A percentile compares a stretch with the other conserved stretches of the same genome.
These are phyloP conservation scores for Synergus japonicus DNA, from an alignment of 2,888 invertebrate species.

Conservation along the genomic window DNA sequence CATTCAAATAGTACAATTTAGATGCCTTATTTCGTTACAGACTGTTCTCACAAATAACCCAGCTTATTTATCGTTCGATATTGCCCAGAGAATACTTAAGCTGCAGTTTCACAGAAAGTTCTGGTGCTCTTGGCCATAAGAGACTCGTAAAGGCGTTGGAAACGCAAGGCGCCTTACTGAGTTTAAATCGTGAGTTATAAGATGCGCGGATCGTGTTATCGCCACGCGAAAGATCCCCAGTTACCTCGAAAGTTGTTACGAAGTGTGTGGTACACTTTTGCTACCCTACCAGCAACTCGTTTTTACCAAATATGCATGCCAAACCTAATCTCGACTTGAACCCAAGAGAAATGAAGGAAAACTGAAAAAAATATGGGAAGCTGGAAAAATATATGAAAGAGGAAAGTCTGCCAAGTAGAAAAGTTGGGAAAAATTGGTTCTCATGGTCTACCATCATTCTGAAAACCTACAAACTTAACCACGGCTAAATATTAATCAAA, in stretches of 20 bases:
- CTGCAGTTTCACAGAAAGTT: slow-evolving; percentile 50
- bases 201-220: slow-evolving; percentile 51
- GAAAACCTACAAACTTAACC: slow-evolving; percentile 10
- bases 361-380: neutral
- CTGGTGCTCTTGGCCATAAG: slow-evolving; percentile 43
- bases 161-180: slow-evolving; percentile 52
- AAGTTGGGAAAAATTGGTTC: neutral
- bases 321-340: neutral
- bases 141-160: slow-evolving; percentile 56
- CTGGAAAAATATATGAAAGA: neutral
- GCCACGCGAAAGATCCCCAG: slow-evolving; percentile 46
- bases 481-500: neutral
- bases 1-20: too few species aligned
- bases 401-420: neutral
- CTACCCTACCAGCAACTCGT: neutral
- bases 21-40: too few species aligned
- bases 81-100: slow-evolving; percentile 57
- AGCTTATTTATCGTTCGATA: slow-evolving; percentile 57
- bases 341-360: neutral
- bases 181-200: slow-evolving; percentile 64
- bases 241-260: slow-evolving; percentile 48
- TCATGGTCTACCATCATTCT: neutral
- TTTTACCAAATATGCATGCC: slow-evolving; percentile 4
- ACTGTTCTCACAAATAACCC: slow-evolving; percentile 25
- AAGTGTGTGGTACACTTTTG: neutral